A percentile compares a stretch with the other conserved stretches of the same genome.
Conservation (phyloP, 2,888 invertebrate genomes). For the Eupithecia tripunctaria region DNA sequence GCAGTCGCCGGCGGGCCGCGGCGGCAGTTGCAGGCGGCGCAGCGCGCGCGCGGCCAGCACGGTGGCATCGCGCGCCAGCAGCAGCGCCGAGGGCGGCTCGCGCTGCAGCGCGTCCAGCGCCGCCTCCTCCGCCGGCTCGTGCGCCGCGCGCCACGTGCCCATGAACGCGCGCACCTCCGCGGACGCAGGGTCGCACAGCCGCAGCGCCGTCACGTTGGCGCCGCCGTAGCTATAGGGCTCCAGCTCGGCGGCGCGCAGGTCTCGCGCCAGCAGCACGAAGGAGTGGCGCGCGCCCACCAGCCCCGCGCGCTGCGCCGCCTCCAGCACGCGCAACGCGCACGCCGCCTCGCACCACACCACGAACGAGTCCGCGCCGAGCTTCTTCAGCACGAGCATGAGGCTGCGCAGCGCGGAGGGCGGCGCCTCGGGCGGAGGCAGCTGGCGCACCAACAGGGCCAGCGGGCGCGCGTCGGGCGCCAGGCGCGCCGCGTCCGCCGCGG, state of each 20-base stretch:
- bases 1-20: slow-evolving; percentile 55
- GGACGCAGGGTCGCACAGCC: slow-evolving; percentile 65
- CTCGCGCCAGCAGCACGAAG: slow-evolving; percentile 66
- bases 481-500: slow-evolving; percentile 55
- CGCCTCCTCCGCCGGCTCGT: slow-evolving; percentile 40
- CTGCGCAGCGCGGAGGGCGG: slow-evolving; percentile 63
- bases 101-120: slow-evolving; percentile 37
- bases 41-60: slow-evolving; percentile 49
- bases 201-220: slow-evolving; percentile 71
- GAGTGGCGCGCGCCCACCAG: slow-evolving; percentile 68
- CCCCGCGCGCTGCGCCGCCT: slow-evolving; percentile 76
- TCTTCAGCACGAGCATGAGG: slow-evolving; percentile 70
- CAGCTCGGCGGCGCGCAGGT: slow-evolving; percentile 66
- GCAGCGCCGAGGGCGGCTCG: slow-evolving; percentile 41
- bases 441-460: slow-evolving; percentile 61
- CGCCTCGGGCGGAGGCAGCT: slow-evolving; percentile 60
- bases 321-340: slow-evolving; percentile 68
- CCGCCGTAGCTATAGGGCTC: slow-evolving; percentile 71
- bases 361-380: slow-evolving; percentile 61
- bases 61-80: slow-evolving; percentile 36
- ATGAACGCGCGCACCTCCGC: slow-evolving; percentile 47
- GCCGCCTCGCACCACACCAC: slow-evolving; percentile 67
- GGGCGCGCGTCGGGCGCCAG: slow-evolving; percentile 51
- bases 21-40: slow-evolving; percentile 51
- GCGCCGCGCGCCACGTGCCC: slow-evolving; percentile 49